These are phyloP conservation scores for Pinctada fucata DNA, from an alignment of 2,888 invertebrate species.

Conservation along the genomic window DNA sequence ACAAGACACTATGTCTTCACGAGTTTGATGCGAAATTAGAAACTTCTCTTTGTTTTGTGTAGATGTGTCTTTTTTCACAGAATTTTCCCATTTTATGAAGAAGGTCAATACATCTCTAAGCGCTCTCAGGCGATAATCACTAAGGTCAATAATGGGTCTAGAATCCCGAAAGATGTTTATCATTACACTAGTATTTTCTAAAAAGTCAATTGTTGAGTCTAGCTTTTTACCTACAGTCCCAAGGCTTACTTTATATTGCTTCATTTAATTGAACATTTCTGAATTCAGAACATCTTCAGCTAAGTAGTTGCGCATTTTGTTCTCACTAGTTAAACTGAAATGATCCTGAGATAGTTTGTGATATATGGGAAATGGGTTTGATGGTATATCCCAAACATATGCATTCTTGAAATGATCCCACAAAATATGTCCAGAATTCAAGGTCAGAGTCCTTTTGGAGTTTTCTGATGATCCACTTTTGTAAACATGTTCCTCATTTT, in stretches of 20 bases:
- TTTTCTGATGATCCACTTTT: too few relatives aligned
- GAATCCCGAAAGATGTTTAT: too few relatives aligned
- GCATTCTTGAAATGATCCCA: too few relatives aligned
- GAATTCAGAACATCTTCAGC: too few relatives aligned
- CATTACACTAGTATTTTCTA: conserved; percentile 34
- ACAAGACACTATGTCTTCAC: too few relatives aligned
- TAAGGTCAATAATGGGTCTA: conserved; percentile 21
- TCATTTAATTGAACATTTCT: conserved; percentile 47
- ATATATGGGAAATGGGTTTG: too few relatives aligned
- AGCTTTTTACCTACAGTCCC: conserved; percentile 30
- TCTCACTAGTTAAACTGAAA: conserved; percentile 30
- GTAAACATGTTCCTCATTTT: too few relatives aligned
- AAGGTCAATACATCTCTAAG: conserved; percentile 21
- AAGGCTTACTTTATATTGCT: conserved; percentile 26
- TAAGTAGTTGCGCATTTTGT: conserved; percentile 45
- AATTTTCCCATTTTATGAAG: conserved; percentile 38
- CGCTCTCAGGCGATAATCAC: conserved; percentile 32
- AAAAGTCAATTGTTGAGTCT: conserved; percentile 34
- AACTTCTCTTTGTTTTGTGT: conserved; percentile 15
- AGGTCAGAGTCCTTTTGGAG: too few relatives aligned
- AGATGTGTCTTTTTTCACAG: not conserved
- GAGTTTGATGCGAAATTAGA: too few relatives aligned
- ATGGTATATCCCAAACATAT: too few relatives aligned
- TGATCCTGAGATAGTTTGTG: too few relatives aligned
- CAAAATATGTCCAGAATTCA: too few relatives aligned